Evolutionary conservation across 2,888 invertebrate species (phyloP).

Genomic region (Tetanocera ferruginea): DNA sequence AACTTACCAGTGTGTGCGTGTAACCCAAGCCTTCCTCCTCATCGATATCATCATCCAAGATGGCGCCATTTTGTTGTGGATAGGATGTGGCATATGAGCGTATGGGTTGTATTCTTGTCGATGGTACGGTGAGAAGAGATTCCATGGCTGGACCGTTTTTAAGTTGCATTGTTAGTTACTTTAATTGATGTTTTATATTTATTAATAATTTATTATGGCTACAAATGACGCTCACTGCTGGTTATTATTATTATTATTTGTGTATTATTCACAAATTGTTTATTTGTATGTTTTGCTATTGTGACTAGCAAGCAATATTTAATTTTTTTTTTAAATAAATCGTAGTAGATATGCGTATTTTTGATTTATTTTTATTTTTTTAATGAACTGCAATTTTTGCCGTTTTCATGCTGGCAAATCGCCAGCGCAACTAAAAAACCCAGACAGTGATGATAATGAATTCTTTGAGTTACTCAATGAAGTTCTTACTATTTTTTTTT

Average conservation of each 20-base stretch:
- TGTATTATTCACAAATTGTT: conserved; percentile 2
- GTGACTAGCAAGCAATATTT: background rate
- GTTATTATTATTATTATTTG: conserved; percentile 17
- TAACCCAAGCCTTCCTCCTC: conserved; percentile 65
- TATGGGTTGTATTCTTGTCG: conserved; percentile 52
- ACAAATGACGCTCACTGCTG: background rate
- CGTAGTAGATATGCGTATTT: conserved; percentile 34
- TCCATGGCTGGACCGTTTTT: conserved; percentile 50
- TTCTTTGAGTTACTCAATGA: too few species aligned
- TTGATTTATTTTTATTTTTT: conserved; percentile 15
- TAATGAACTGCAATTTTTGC: background rate
- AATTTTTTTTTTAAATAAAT: background rate
- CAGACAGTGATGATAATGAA: too few species aligned
- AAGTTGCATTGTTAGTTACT: conserved; percentile 39
- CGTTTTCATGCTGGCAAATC: conserved; percentile 15
- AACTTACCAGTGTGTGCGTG: conserved; percentile 64
- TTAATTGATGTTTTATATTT: conserved; percentile 35
- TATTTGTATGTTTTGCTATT: background rate
- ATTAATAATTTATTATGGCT: background rate
- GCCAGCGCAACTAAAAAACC: background rate
- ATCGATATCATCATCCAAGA: conserved; percentile 48
- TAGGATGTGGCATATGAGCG: conserved; percentile 58
- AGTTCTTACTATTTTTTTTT: too few species aligned
- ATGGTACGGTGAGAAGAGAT: conserved; percentile 59
- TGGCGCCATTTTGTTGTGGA: conserved; percentile 48